phyloP scores from a whole-genome alignment of 2,797 vertebrate genomes.

The Aldrovandia affinis region DNA sequence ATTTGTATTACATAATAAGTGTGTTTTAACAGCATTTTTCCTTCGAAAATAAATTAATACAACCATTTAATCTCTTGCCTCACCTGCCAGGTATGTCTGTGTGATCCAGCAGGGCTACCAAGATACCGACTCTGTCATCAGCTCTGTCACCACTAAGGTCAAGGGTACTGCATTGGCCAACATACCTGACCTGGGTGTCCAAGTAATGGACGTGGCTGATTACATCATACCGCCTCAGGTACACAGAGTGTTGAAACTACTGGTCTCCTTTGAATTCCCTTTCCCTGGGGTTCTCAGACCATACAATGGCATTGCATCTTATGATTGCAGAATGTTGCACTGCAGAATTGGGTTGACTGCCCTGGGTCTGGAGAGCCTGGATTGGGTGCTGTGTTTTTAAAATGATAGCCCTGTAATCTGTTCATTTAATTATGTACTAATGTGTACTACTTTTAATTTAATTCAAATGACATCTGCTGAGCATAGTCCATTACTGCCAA shows the following conservation, averaged over 20 bases:
- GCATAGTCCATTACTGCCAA: too few species aligned
- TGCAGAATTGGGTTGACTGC: too few species aligned
- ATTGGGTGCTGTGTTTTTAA: too few species aligned
- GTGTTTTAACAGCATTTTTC: neutral
- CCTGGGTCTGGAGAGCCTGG: too few species aligned
- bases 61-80: neutral
- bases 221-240: slow-evolving; percentile 87
- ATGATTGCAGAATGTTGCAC: neutral
- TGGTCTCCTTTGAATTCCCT: neutral
- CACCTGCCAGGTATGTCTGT: slow-evolving; percentile 81
- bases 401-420: too few species aligned
- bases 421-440: too few species aligned
- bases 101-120: slow-evolving; percentile 87
- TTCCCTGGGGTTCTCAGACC: neutral
- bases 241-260: neutral
- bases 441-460: too few species aligned
- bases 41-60: neutral
- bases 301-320: neutral
- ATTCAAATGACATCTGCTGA: too few species aligned
- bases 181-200: slow-evolving; percentile 66
- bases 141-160: slow-evolving; percentile 83
- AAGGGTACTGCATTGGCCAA: slow-evolving; percentile 83
- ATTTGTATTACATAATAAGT: neutral
- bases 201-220: slow-evolving; percentile 86
- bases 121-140: slow-evolving; percentile 81